Evolutionary conservation across 1,140 invertebrate species (phyloP).

Genomic region (Drosophila triauraria): DNA sequence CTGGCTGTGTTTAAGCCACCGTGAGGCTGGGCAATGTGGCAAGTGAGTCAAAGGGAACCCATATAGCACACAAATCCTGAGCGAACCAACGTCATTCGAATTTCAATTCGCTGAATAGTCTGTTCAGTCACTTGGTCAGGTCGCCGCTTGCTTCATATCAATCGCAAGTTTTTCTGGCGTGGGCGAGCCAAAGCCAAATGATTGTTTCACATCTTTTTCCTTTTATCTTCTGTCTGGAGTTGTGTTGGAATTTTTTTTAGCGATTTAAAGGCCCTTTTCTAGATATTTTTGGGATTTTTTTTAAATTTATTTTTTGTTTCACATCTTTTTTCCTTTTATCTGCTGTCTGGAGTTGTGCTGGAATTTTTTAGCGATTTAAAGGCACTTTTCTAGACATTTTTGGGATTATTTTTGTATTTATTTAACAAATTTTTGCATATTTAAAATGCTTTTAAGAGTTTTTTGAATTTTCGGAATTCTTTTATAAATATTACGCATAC

Average conservation of each 20-base stretch:
- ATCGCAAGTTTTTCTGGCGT: slow-evolving; percentile 56
- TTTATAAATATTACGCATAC: background rate
- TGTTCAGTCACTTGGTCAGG: slow-evolving; percentile 52
- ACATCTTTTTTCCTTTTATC: slow-evolving; percentile 8
- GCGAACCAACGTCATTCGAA: slow-evolving; percentile 52
- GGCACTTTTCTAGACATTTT: background rate
- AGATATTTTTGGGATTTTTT: no score
- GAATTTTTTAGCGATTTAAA: slow-evolving; percentile 9
- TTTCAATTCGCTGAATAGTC: slow-evolving; percentile 51
- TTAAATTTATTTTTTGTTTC: no score
- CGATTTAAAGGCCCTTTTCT: no score
- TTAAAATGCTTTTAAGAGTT: no score
- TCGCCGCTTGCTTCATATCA: slow-evolving; percentile 67
- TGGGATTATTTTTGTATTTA: background rate
- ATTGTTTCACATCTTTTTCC: slow-evolving; percentile 35
- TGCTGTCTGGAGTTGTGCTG: slow-evolving; percentile 8
- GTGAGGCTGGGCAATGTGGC: slow-evolving; percentile 11
- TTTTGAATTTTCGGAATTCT: no score
- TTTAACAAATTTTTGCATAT: no score
- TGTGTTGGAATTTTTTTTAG: slow-evolving; percentile 6
- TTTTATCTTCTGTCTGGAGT: slow-evolving; percentile 8
- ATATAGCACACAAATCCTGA: slow-evolving; percentile 11
- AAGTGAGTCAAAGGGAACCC: slow-evolving; percentile 36
- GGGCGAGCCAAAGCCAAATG: slow-evolving; percentile 48
- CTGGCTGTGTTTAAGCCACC: slow-evolving; percentile 30